Evolutionary conservation across 2,888 invertebrate genomes (phyloP), one percentile per base, ranked within the genome.

Genomic region (Xanthia icteritia): DNA sequence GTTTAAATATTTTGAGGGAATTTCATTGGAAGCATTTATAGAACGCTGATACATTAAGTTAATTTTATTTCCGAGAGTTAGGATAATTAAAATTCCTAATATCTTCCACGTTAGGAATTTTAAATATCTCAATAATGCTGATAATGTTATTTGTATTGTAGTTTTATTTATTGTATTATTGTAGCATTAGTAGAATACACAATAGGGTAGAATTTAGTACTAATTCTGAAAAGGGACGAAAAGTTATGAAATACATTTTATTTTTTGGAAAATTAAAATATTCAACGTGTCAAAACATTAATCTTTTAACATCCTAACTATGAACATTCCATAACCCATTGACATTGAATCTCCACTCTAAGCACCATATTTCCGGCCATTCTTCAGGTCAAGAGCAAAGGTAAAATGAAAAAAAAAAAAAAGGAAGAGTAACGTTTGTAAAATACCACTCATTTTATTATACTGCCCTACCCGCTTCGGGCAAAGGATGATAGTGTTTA

Each of bases 401-500:
- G 51, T 54, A 54, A 48, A 48, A 20, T 5, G 27, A 58, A 58
- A 36, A 72, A 60, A 65, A 67, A 48, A 75, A 63, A 17, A 27
- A 42, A 67, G 2, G 42, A 51, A 72, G 6, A 56, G 3, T n/a
- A 51, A 65, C 31, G 56, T 81, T 84, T 84, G 71, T 79, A 72
- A 84, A 79, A 85, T 83, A 73, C 77, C 75, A 65, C 45, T 76
- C 61, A 79, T 23, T 88, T 85, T 84, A 81, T 81, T 65, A 81
- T 74, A 27, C 74, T 72, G 48, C 39, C 39, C 17, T 13, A 39
- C 73, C 51, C 81, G 64, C 73, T 64, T 63, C 36, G 74, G 31
- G 48, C 73, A 60, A 71, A 81, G 88, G 79, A 90, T 90, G 83
- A 88, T 84, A 89, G 89, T 87, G 76, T 87, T 90, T 90, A 89